Conservation (phyloP, 2,797 vertebrate genomes). For the Varecia variegata region DNA sequence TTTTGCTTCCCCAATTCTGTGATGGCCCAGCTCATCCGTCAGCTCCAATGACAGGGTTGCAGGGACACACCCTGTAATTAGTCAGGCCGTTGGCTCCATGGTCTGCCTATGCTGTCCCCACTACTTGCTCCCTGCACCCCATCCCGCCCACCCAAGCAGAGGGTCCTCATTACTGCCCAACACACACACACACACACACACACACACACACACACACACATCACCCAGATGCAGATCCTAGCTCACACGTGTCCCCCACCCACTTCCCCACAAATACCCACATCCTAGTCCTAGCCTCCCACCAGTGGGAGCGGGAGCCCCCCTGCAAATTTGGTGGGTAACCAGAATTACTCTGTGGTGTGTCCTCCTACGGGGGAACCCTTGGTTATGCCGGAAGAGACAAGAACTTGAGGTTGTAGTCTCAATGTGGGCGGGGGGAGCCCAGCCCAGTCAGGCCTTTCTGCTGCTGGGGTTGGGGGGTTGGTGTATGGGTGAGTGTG, state of each 20-base stretch:
- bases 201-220: not conserved
- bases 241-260: not conserved
- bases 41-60: not conserved
- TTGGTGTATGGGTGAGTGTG: no score
- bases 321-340: not conserved
- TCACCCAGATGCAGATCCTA: not conserved
- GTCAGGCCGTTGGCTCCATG: not conserved
- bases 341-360: not conserved
- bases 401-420: not conserved
- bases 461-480: not conserved
- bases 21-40: not conserved
- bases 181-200: not conserved
- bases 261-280: not conserved
- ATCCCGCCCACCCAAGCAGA: not conserved
- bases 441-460: not conserved
- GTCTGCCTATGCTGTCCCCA: not conserved
- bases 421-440: not conserved
- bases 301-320: not conserved
- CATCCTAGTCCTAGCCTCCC: not conserved
- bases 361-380: not conserved
- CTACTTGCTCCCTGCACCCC: not conserved
- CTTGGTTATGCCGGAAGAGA: not conserved
- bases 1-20: not conserved
- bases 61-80: not conserved
- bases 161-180: not conserved